Base-by-base conservation (phyloP, 2,113 vertebrate genomes). In the Albula goreensis region DNA sequence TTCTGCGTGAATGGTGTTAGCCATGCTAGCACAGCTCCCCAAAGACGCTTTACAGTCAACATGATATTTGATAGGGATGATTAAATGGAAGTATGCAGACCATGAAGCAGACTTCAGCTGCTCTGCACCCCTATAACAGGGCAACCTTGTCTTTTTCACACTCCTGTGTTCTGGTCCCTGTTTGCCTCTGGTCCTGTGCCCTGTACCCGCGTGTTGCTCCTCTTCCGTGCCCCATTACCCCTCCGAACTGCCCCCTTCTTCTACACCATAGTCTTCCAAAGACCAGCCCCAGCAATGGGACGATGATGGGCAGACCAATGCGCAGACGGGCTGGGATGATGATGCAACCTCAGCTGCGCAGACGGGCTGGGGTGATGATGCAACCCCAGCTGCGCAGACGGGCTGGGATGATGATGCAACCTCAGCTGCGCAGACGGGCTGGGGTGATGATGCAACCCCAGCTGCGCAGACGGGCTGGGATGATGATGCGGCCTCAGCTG, bases 311-410 rank as follows among this genome's bases (percentile, higher is more conserved):
- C 89, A 48, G 81, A 82, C 2, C 19, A 86, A 82, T 78, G 90
- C 3, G 7, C 70, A 70, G 83, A 50, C 78, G 10, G 85, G 52
- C 90, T 90, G 90, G 93, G 93, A 93, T 89, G 86, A 91, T 89
- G 88, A 91, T 77, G 85, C 80, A 87, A 93, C 92, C 92, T 91
- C 93, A 93, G 94, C 92, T 80, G 86, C 86, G 91, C 90, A 89
- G 89, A 90, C 92, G 91, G 94, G 86, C 79, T 87, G 82, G 87
- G 85, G 85, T 79, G 85, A 88, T 89, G 89, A 91, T 77, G 85
- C 88, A 82, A 84, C 87, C 84, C 85, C 88, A 87, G 90, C 88
- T 87, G 86, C 88, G 70, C 85, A 87, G 81, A 74, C 87, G 63
- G 83, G 79, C 86, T 88, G 66, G 80, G 84, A 77, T 12, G 52